These are phyloP conservation scores for Tursiops truncatus DNA, from an alignment of 2,113 vertebrate species.

Conservation along the genomic window DNA sequence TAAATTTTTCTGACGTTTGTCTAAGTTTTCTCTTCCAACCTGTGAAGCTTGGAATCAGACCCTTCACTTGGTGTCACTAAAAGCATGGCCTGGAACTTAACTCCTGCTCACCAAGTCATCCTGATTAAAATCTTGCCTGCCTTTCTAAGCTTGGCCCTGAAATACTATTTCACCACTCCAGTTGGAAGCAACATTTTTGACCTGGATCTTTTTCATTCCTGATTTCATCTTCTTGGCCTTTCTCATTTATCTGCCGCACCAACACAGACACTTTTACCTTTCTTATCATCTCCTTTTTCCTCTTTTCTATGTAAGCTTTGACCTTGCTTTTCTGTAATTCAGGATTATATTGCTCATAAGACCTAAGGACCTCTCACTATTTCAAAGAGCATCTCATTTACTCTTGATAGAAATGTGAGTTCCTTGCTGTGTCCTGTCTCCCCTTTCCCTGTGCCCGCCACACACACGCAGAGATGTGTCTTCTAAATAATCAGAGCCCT, in stretches of 20 bases:
- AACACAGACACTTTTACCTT: neutral
- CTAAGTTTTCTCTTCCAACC: neutral
- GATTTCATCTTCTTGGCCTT: slow-evolving; percentile 26
- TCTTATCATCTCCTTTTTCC: neutral
- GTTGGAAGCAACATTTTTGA: neutral
- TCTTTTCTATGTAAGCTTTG: neutral
- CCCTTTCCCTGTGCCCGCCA: no score
- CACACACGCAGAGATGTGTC: neutral
- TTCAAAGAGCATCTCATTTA: neutral
- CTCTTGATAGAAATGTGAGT: neutral
- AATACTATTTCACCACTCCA: neutral
- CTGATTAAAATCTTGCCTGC: neutral
- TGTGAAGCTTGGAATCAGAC: neutral
- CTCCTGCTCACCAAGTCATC: neutral
- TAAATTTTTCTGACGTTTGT: neutral
- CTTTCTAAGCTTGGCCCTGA: neutral
- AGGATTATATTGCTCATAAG: neutral
- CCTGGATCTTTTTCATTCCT: neutral
- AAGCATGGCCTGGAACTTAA: neutral
- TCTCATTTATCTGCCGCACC: neutral
- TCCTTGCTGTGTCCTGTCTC: neutral
- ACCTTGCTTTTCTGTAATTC: neutral
- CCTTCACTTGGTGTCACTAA: neutral
- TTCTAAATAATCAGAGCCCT: neutral
- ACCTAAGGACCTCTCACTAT: neutral